These are phyloP conservation scores for Ceraclea dissimilis DNA, from an alignment of 2,888 invertebrate genomes.

Conservation along the genomic window DNA sequence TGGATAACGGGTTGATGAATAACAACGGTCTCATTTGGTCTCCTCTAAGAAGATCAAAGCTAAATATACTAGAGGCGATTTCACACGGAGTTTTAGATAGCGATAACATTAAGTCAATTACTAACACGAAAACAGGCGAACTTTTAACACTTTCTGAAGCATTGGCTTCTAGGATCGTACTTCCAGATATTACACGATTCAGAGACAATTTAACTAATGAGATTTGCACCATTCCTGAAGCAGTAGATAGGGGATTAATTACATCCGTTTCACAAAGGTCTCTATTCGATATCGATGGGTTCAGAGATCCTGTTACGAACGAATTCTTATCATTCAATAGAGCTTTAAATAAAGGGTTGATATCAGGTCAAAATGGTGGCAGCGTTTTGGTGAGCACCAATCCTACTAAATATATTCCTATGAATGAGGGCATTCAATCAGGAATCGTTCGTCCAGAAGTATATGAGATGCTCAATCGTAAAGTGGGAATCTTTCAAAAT, in stretches of 20 bases:
- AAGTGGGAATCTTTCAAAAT: slow-evolving; percentile 72
- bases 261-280: slow-evolving; percentile 81
- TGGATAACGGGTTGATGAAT: slow-evolving; percentile 73
- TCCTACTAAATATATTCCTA: slow-evolving; percentile 64
- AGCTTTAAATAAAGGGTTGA: slow-evolving; percentile 67
- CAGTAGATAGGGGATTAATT: slow-evolving; percentile 82
- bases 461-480: slow-evolving; percentile 74
- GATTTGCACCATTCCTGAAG: slow-evolving; percentile 71
- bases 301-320: slow-evolving; percentile 72
- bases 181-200: slow-evolving; percentile 65
- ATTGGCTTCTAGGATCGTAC: slow-evolving; percentile 70
- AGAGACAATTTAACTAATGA: slow-evolving; percentile 67
- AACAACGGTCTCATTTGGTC: slow-evolving; percentile 71
- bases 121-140: slow-evolving; percentile 71
- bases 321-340: slow-evolving; percentile 80
- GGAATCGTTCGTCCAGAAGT: slow-evolving; percentile 79
- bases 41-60: slow-evolving; percentile 65
- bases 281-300: slow-evolving; percentile 88
- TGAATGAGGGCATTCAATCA: slow-evolving; percentile 72
- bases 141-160: slow-evolving; percentile 81
- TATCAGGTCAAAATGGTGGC: slow-evolving; percentile 66
- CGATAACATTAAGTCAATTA: slow-evolving; percentile 74
- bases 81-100: slow-evolving; percentile 81
- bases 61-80: slow-evolving; percentile 79
- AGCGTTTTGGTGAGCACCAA: slow-evolving; percentile 66